phyloP scores from a whole-genome alignment of 2,113 vertebrate species.

The Pycnonotus jocosus region DNA sequence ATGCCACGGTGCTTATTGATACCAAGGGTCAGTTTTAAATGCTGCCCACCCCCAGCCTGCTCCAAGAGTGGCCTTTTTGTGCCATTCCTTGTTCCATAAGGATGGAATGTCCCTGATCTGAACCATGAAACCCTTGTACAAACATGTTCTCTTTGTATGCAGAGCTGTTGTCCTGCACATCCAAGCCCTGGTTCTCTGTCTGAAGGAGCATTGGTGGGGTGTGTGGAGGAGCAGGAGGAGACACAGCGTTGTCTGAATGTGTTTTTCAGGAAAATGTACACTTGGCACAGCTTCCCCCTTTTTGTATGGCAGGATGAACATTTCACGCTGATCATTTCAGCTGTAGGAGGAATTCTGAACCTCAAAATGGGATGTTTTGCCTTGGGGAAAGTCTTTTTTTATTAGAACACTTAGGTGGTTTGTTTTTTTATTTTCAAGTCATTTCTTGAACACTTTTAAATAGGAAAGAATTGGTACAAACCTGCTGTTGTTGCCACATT shows the following conservation, averaged over 20 bases:
- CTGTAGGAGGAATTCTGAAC: neutral
- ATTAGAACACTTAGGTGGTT: neutral
- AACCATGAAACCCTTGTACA: neutral
- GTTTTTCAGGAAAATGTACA: neutral
- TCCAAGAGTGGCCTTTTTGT: neutral
- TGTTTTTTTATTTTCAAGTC: neutral
- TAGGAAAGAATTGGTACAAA: neutral
- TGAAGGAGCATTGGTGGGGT: accelerated
- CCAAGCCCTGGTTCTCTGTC: accelerated
- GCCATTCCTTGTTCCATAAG: accelerated
- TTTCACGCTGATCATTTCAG: neutral
- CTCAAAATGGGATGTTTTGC: neutral
- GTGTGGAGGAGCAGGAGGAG: neutral
- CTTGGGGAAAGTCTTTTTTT: neutral
- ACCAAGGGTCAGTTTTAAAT: neutral
- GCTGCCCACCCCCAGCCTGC: neutral
- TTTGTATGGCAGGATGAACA: neutral
- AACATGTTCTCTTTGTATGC: accelerated
- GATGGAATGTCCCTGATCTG: neutral
- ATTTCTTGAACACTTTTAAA: neutral
- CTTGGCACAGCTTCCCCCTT: neutral
- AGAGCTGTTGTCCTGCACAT: neutral
- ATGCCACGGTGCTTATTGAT: accelerated
- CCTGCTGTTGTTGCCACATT: neutral
- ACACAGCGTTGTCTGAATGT: neutral